Evolutionary conservation across 2,797 vertebrate genomes (phyloP), one percentile per base, ranked within the genome.

Genomic region (Poeciliopsis presidionis): DNA sequence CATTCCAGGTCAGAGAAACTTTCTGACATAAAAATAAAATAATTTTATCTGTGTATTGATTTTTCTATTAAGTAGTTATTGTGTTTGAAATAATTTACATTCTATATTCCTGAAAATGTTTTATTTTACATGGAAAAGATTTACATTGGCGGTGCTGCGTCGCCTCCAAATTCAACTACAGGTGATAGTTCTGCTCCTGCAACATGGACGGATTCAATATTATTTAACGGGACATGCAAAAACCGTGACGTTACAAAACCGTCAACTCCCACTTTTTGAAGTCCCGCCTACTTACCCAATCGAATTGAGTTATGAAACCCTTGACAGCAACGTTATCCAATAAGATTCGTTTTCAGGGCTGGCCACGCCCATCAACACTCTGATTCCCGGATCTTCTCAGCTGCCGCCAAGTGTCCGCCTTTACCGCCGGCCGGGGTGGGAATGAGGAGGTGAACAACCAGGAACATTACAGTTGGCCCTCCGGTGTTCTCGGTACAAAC

Each of bases 261-360:
- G 1, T 41, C 1, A 4, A 65, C 55, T 0, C 70, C 72, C 81
- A 3, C 22, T 25, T 20, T 4, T 28, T 4, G 7, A 0, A 33
- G 0, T 36, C 5, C 78, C 76, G 53, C 79, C 84, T 59, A 18
- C 28, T 22, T 30, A 18, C 3, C 89, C 89, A 89, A 92, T 93
- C 0, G 12, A 16, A 41, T n/a, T 1, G 0, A 3, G 0, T 0
- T 1, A 0, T 0, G 0, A 0, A 18, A 87, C 77, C 91, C 22
- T 57, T 87, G 90, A 76, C 83, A 81, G 69, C 0, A 2, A 1
- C 0, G 0, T 0, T 9, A 13, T 57, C 87, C 6, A 94, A 93
- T 93, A 74, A 74, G 3, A 3, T 61, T 28, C 0, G 0, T 16
- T 41, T 53, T 3, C 8, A 0, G 0, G 0, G 5, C 36, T 74